Conservation (phyloP, 2,113 vertebrate genomes). For the Halcyon senegalensis region DNA sequence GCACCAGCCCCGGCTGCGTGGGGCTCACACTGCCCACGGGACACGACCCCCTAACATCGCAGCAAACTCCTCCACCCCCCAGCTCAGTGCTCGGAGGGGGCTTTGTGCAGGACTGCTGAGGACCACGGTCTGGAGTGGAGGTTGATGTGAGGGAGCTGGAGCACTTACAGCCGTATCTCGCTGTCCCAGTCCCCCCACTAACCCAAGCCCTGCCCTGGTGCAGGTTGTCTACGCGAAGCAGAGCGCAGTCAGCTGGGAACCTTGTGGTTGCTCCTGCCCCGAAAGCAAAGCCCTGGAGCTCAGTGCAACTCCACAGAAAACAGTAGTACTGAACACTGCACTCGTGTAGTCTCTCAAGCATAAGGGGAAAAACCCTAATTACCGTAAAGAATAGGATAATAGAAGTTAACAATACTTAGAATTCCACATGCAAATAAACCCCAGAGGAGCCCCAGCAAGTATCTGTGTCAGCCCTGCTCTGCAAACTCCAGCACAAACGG, state of each 20-base stretch:
- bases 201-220: neutral
- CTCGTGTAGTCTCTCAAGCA: neutral
- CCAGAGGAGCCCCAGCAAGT: neutral
- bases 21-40: neutral
- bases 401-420: neutral
- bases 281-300: neutral
- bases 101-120: neutral
- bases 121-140: fast-evolving
- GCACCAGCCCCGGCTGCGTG: neutral
- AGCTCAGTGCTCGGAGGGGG: too few relatives aligned
- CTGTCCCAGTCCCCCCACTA: too few relatives aligned
- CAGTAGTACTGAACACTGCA: neutral
- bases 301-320: neutral
- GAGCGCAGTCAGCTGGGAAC: neutral
- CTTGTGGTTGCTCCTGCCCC: neutral
- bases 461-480: neutral
- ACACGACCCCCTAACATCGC: neutral
- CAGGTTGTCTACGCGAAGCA: neutral
- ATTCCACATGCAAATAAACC: neutral
- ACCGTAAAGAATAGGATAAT: neutral
- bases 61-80: too few relatives aligned
- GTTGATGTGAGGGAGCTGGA: neutral
- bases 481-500: too few relatives aligned
- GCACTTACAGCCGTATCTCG: neutral
- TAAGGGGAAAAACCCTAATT: neutral